Conservation (phyloP, 2,888 invertebrate species). For the Eilema caniola region DNA sequence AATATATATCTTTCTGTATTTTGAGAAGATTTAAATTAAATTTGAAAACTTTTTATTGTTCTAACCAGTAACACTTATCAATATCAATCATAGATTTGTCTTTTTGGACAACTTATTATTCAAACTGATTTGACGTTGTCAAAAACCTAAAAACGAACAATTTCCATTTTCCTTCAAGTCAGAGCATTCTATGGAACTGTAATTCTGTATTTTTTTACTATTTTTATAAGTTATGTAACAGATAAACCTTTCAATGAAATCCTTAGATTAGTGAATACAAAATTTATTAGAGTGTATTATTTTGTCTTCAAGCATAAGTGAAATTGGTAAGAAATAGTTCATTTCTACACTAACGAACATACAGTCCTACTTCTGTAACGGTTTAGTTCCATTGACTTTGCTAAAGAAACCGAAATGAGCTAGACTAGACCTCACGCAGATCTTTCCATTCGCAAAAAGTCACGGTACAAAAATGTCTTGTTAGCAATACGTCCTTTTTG, state of each 20-base stretch:
- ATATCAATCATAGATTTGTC: not conserved
- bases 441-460: too few relatives aligned
- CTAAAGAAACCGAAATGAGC: too few relatives aligned
- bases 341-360: not conserved
- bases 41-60: too few relatives aligned
- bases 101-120: too few relatives aligned
- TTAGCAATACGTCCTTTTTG: too few relatives aligned
- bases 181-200: not conserved
- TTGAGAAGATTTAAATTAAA: too few relatives aligned
- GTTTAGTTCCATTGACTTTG: too few relatives aligned
- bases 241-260: not conserved
- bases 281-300: slow-evolving; percentile 6
- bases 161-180: not conserved
- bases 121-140: not conserved
- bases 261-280: not conserved
- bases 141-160: too few relatives aligned
- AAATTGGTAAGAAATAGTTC: slow-evolving; percentile 6
- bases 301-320: not conserved
- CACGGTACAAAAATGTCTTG: too few relatives aligned
- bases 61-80: not conserved
- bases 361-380: too few relatives aligned
- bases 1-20: too few relatives aligned
- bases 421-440: too few relatives aligned
- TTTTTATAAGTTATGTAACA: slow-evolving; percentile 6
- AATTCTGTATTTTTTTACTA: not conserved